A percentile compares a stretch with the other conserved stretches of the same genome.
These are phyloP conservation scores for Bufo bufo DNA, from an alignment of 2,113 vertebrate genomes.

Conservation along the genomic window DNA sequence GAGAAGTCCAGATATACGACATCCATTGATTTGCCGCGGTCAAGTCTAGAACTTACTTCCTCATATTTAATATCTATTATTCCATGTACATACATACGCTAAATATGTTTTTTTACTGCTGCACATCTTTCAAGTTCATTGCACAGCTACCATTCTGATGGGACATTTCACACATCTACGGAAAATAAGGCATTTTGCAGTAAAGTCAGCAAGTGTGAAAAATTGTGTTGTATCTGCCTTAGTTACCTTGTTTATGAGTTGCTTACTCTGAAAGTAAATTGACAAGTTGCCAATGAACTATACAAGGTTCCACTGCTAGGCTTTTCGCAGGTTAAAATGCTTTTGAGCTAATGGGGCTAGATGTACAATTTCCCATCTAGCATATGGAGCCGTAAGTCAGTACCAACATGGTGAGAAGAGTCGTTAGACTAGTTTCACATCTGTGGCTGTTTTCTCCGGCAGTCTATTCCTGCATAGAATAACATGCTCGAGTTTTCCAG, in stretches of 20 bases:
- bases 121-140: conserved; percentile 80
- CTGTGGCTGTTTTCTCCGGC: too few relatives aligned
- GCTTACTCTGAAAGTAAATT: conserved; percentile 86
- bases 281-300: conserved; percentile 87
- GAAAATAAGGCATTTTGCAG: conserved; percentile 79
- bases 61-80: conserved; percentile 31
- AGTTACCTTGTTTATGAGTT: conserved; percentile 84
- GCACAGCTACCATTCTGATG: conserved; percentile 80
- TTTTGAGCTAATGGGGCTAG: conserved; percentile 83
- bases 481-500: too few relatives aligned
- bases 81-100: conserved; percentile 23
- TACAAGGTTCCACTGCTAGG: conserved; percentile 82
- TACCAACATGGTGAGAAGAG: conserved; percentile 80
- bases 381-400: conserved; percentile 79
- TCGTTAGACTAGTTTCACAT: too few relatives aligned
- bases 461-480: too few relatives aligned
- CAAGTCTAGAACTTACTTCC: too few relatives aligned
- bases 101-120: conserved; percentile 67
- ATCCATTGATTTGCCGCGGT: too few relatives aligned
- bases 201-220: conserved; percentile 82
- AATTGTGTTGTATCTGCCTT: conserved; percentile 82
- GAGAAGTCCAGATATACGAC: too few relatives aligned
- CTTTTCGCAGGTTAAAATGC: conserved; percentile 88
- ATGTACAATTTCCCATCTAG: conserved; percentile 78
- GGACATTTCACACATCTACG: conserved; percentile 80